Conservation (phyloP, 2,113 vertebrate genomes). For the Cyanoderma ruficeps region DNA sequence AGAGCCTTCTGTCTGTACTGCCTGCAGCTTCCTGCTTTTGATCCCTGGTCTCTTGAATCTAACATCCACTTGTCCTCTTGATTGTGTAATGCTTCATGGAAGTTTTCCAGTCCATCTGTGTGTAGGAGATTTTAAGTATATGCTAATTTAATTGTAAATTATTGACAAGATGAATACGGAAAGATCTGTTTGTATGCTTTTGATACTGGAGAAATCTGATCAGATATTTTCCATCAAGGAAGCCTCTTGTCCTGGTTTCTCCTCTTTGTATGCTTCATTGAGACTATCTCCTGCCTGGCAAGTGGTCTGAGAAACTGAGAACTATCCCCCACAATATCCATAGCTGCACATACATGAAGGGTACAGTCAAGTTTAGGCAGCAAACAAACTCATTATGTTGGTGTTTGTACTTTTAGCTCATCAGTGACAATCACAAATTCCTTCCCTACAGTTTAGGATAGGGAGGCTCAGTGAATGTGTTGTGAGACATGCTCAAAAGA, state of each 20-base stretch:
- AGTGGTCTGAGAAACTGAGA: constrained; percentile 10
- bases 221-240: constrained; percentile 29
- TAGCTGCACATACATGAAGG: not conserved
- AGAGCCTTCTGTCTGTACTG: not conserved
- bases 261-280: not conserved
- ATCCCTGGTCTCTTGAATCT: not conserved
- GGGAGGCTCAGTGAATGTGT: not conserved
- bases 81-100: not conserved
- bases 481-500: not conserved
- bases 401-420: not conserved
- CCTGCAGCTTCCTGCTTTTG: not conserved
- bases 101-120: not conserved
- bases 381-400: not conserved
- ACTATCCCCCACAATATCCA: not conserved
- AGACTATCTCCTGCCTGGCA: not conserved
- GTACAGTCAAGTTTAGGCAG: not conserved
- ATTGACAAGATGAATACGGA: constrained; percentile 35
- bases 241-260: constrained; percentile 2
- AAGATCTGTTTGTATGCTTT: constrained; percentile 24
- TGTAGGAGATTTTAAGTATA: not conserved
- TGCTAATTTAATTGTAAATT: constrained; percentile 57
- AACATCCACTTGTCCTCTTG: not conserved
- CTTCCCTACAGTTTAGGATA: not conserved
- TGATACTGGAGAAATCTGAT: constrained; percentile 51
- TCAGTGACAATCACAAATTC: not conserved